Base-by-base conservation (phyloP, 1,140 invertebrate species). In the Microplitis mediator region DNA sequence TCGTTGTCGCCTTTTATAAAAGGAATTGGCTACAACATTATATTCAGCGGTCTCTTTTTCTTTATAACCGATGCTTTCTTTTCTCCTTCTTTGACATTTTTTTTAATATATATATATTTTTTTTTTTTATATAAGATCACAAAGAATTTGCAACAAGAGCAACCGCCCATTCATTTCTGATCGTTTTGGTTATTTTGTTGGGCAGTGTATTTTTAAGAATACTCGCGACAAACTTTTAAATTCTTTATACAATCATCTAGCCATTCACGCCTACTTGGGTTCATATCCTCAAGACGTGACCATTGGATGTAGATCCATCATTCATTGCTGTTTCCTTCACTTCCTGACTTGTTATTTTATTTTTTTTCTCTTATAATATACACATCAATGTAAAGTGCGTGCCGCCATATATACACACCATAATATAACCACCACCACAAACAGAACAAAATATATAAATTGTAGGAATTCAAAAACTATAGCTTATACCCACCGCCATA, bases 211-310 rank as follows among this genome's bases (percentile, higher is more conserved):
- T 32, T 67, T 68, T 32, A 34, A 71, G 68, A 75, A 75, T 75
- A 56, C 54, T 56, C 65, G 75, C 23, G 76, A 75, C 75, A 56
- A 36, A 68, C 34, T 68, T 68, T 39, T 58, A 61, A 70, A 74
- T 74, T 80, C 80, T 81, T 81, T 79, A 80, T 80, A 75, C 79
- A 81, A 80, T 81, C 74, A 81, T 78, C 76, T 56, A 45, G 39
- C 76, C 73, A 81, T 81, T 81, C 80, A 81, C 79, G 78, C 77
- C 79, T 71, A 36, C 65, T 50, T 67, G 11, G 23, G 52, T 70
- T 62, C 52, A 36, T 45, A 45, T 67, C 52, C 16, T 39, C 9
- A 8, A 45, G 32, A 52, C 32, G 11, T 72, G 54, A 56, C 52
- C 64, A 67, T 65, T 72, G 60, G 68, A 72, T 64, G 66, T 45